Percentiles rank a stretch among this genome's conserved stretches.
Conservation (phyloP, 2,888 invertebrate genomes). For the Hirtodrosophila cameraria region DNA sequence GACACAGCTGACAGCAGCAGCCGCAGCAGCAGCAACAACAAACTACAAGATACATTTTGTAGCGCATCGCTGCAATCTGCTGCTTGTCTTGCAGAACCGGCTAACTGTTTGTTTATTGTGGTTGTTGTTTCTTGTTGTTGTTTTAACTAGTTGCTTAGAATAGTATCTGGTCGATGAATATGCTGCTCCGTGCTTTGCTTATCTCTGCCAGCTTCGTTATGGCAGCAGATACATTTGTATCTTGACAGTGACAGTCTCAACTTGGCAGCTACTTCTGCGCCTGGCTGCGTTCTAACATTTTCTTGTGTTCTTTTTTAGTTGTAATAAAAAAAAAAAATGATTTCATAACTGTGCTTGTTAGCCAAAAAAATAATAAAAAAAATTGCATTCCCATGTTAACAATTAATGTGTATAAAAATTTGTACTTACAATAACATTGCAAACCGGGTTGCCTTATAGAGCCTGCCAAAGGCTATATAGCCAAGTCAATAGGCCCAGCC, state of each 20-base stretch:
- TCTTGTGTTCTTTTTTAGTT: conserved; percentile 10
- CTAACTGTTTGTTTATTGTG: conserved; percentile 59
- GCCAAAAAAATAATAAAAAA: too few relatives aligned
- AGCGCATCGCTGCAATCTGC: conserved; percentile 68
- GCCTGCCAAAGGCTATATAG: conserved; percentile 43
- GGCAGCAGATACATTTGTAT: conserved; percentile 64
- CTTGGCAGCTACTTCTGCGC: conserved; percentile 40
- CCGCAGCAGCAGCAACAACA: background rate
- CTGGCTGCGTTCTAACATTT: conserved; percentile 15
- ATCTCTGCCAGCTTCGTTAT: conserved; percentile 54
- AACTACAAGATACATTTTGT: conserved; percentile 50
- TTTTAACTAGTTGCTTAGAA: conserved; percentile 17
- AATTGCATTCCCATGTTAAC: conserved; percentile 45
- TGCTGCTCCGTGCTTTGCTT: conserved; percentile 59
- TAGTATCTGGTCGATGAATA: conserved; percentile 18
- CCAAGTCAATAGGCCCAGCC: conserved; percentile 43
- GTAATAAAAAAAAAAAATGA: conserved; percentile 46
- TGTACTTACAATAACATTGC: conserved; percentile 52
- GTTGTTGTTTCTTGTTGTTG: conserved; percentile 22
- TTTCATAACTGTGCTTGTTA: conserved; percentile 61
- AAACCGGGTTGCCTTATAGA: conserved; percentile 67
- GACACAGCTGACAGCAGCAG: conserved; percentile 55
- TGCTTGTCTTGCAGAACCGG: conserved; percentile 68
- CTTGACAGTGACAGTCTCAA: conserved; percentile 53
- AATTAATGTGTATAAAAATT: conserved; percentile 55